phyloP scores from a whole-genome alignment of 2,888 invertebrate genomes.

The Idaea aversata region DNA sequence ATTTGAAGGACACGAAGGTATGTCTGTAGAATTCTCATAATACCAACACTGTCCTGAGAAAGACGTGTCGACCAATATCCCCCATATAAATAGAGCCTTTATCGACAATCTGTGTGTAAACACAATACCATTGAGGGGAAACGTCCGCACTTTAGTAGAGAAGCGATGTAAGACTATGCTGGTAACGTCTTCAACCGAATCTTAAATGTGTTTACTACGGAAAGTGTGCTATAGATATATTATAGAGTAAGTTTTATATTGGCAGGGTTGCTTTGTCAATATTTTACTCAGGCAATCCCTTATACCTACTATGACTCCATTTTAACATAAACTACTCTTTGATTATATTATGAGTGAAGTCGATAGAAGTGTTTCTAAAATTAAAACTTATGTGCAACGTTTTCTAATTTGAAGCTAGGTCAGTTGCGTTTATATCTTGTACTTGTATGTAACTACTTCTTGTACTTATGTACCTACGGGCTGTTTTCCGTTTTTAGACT shows the following conservation, averaged over 20 bases:
- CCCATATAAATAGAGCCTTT: conserved; percentile 28
- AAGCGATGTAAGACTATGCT: conserved; percentile 19
- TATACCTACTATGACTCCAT: no score
- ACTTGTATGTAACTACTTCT: no score
- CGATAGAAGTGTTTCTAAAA: no score
- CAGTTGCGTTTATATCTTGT: no score
- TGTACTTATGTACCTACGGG: no score
- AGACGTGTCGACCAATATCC: conserved; percentile 20
- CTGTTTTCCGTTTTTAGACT: no score
- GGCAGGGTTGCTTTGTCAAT: no score
- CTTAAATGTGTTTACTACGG: conserved; percentile 27
- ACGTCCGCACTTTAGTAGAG: conserved; percentile 21
- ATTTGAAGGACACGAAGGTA: not conserved
- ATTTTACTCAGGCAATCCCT: no score
- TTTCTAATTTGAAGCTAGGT: no score
- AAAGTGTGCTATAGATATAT: conserved; percentile 14
- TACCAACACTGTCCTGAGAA: conserved; percentile 13
- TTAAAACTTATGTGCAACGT: no score
- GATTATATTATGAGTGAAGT: no score
- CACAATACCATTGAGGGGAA: conserved; percentile 28
- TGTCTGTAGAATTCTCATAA: conserved; percentile 1
- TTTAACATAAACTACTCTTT: no score
- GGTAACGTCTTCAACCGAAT: conserved; percentile 26
- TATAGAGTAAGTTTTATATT: not conserved
- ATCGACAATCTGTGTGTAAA: conserved; percentile 32